Base-by-base conservation (phyloP, 2,113 vertebrate species). In the Promerops cafer region DNA sequence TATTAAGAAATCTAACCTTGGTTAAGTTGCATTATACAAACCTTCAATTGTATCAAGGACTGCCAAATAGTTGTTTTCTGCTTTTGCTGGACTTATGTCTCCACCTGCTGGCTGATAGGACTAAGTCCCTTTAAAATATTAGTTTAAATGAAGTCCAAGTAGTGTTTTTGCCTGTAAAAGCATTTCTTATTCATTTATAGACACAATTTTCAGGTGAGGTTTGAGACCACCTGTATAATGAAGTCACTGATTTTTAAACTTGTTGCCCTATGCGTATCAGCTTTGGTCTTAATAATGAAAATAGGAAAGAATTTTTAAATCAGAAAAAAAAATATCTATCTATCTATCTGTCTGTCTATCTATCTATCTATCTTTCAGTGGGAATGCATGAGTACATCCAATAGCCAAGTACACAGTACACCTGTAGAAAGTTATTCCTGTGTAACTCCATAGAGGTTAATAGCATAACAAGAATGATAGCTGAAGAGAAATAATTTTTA, bases 101-200 rank as follows among this genome's bases (percentile, higher is more conserved):
- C 98, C 98, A 98, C 89, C 98, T 98, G 35, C 97, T 98, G 98
- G 97, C 60, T 64, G 27, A 1, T 64, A 20, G 6, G 7, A 42
- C 52, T 56, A 94, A 93, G 23, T 39, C 69, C 61, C 44, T 30
- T 74, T 61, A 40, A 66, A 79, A 56, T 42, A 50, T 21, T 70
- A 4, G 6, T 19, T 33, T 22, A 49, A 53, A 47, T 76, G 10
- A 86, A 90, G 85, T n/a, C 26, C 15, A 45, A 65, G 37, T 19
- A 33, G 20, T 65, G 27, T 19, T 70, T 91, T 87, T 77, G 28
- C 44, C 27, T 79, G 8, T 54, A 42, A 83, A 86, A 64, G 33
- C 47, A 92, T 86, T 80, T 71, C 40, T 44, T 47, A 39, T 4
- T 54, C 0, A 69, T 69, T 60, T 89, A 20, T 27, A 50, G 45